A percentile compares a stretch with the other conserved stretches of the same genome.
These are phyloP conservation scores for Camponotus pennsylvanicus DNA, from an alignment of 1,140 invertebrate species.

Conservation along the genomic window DNA sequence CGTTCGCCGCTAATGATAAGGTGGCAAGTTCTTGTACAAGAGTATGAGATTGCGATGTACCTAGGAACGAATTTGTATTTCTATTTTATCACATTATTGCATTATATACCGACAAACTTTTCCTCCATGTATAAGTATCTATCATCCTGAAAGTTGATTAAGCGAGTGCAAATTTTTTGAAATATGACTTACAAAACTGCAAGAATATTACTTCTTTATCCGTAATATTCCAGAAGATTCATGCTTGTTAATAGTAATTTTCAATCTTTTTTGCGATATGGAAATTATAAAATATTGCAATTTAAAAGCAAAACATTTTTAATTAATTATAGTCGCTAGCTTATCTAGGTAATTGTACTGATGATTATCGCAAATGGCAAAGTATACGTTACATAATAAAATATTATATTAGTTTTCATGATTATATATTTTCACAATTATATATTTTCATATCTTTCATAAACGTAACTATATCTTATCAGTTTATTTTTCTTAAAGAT, in stretches of 20 bases:
- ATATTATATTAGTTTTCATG: not conserved
- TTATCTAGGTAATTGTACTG: not conserved
- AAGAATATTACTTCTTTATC: not conserved
- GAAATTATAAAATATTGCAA: not conserved
- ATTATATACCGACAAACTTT: not conserved
- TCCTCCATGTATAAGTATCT: not conserved
- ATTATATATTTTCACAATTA: not conserved
- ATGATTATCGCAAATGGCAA: not conserved
- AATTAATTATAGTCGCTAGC: not conserved
- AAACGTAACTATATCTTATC: not conserved
- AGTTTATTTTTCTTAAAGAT: not conserved
- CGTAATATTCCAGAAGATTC: not conserved
- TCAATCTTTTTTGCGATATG: not conserved
- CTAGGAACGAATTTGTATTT: not conserved
- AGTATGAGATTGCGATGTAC: not conserved
- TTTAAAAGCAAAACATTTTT: not conserved
- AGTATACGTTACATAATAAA: not conserved
- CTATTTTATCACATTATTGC: not conserved
- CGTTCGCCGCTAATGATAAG: slow-evolving; percentile 64
- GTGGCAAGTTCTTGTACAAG: slow-evolving; percentile 38
- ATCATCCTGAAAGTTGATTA: not conserved
- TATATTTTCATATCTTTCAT: not conserved
- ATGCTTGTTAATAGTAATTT: not conserved
- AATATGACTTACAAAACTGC: not conserved
- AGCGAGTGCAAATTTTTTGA: not conserved